Evolutionary conservation across 2,888 invertebrate genomes (phyloP), one percentile per base, ranked within the genome.

Genomic region (Dendrolimus pini): DNA sequence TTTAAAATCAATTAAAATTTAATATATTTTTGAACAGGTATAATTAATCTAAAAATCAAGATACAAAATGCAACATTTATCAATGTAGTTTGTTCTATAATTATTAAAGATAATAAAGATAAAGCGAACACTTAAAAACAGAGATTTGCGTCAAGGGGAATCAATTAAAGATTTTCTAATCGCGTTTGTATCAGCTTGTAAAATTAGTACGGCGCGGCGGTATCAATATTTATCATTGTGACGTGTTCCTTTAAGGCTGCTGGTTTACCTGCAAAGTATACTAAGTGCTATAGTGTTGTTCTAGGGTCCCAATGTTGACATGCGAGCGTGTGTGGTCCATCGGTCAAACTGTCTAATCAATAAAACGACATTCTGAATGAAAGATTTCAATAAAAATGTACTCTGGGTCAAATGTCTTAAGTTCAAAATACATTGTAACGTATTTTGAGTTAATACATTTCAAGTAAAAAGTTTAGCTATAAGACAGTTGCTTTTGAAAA

Each of bases 251-350:
- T 71, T 72, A 72, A 77, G 77, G 82, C 82, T 86, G 83, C 87
- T 82, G 82, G 84, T 87, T 82, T 85, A 88, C 86, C 85, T 86
- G 88, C 77, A 77, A 87, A 89, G 80, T 87, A 83, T 83, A 87
- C 85, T 87, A 86, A 89, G 83, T 86, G 87, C 78, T 80, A 80
- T 82, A 78, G 77, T 89, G 89, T 89, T 89, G 84, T 90, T 87
- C 83, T 84, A 84, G 76, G 83, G 83, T 74, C 79, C 47, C 82
- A 69, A 78, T 83, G 82, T 83, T 86, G 85, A 85, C 85, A 83
- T 73, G 75, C 77, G 77, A 73, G 78, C 84, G 89, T 89, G 89
- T 90, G 89, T 90, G 89, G 89, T 90, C 89, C 82, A 69, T 74
- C 73, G 68, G 68, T 66, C 69, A 64, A 63, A 67, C 61, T 62